Base-by-base conservation (phyloP, 2,113 vertebrate genomes). In the Psettodes erumei region DNA sequence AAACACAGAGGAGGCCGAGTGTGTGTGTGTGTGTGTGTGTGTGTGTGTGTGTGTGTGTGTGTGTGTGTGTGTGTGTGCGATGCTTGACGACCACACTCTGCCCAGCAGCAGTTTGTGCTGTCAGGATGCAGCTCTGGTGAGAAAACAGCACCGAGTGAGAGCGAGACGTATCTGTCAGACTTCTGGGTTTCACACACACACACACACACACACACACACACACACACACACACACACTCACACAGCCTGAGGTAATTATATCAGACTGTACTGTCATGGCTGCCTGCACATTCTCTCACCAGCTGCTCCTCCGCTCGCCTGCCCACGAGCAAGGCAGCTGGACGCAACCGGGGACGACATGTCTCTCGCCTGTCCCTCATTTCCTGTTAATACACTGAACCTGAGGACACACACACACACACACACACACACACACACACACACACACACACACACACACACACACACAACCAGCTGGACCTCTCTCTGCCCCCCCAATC, bases 91-190 rank as follows among this genome's bases (percentile, higher is more conserved):
- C n/a, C n/a, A n/a, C n/a, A n/a, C n/a, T n/a, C n/a, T n/a, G n/a
- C n/a, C 43, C 30, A 0, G 53, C 1, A 30, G 71, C 81, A 54
- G 37, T 70, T 45, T n/a, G 0, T 0, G 58, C 61, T 72, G 74
- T 62, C 73, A 82, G 38, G 54, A 60, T 60, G 60, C 38, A 55
- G 79, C 72, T 66, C 37, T 60, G 42, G 62, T 25, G 48, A 61
- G 59, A 40, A 64, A 54, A 76, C 21, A 53, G 60, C 8, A 11
- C 35, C 58, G 19, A 55, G 67, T n/a, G n/a, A n/a, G n/a, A n/a
- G n/a, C 48, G 15, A 63, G 56, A 64, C 23, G 27, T 37, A 62
- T 83, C 48, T 40, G 45, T 75, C 38, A 67, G n/a, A 45, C 55
- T 11, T n/a, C 58, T 65, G 0, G 15, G 25, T 43, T 51, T 38